Conservation (phyloP, 2,888 invertebrate species). For the Scaptomyza polygonia region DNA sequence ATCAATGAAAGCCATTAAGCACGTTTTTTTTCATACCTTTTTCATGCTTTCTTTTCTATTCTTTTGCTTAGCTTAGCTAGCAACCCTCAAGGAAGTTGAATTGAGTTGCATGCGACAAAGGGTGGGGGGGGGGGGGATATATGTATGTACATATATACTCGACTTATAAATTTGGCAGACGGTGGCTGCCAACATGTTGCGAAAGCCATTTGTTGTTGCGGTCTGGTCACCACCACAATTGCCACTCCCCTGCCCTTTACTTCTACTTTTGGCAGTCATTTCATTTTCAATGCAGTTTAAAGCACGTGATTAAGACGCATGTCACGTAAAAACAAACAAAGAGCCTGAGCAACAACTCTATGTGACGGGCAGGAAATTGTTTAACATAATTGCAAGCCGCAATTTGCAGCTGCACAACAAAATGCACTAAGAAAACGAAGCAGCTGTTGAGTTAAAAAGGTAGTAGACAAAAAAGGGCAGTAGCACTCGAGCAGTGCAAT, state of each 20-base stretch:
- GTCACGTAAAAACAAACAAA: constrained; percentile 68
- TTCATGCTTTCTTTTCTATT: constrained; percentile 15
- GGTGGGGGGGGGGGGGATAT: constrained; percentile 1
- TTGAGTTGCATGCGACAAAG: background rate
- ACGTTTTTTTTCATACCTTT: constrained; percentile 14
- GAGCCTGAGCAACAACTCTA: constrained; percentile 38
- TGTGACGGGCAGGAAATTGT: constrained; percentile 68
- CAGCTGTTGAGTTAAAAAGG: background rate
- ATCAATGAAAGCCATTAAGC: constrained; percentile 61
- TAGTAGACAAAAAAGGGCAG: background rate
- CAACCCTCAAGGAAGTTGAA: constrained; percentile 52
- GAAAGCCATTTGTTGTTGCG: constrained; percentile 60
- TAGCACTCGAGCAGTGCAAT: background rate
- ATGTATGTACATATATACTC: background rate
- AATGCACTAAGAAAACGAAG: background rate
- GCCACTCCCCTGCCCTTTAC: too few species aligned
- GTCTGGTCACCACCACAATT: constrained; percentile 20
- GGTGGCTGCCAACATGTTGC: constrained; percentile 58
- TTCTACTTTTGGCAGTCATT: constrained; percentile 19
- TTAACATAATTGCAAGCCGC: constrained; percentile 68
- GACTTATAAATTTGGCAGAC: constrained; percentile 29
- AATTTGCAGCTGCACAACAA: constrained; percentile 47
- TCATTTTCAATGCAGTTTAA: constrained; percentile 46
- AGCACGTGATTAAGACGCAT: constrained; percentile 60
- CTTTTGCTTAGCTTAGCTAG: constrained; percentile 30